phyloP scores from a whole-genome alignment of 1,140 invertebrate genomes.

The Thaumatotibia leucotreta region DNA sequence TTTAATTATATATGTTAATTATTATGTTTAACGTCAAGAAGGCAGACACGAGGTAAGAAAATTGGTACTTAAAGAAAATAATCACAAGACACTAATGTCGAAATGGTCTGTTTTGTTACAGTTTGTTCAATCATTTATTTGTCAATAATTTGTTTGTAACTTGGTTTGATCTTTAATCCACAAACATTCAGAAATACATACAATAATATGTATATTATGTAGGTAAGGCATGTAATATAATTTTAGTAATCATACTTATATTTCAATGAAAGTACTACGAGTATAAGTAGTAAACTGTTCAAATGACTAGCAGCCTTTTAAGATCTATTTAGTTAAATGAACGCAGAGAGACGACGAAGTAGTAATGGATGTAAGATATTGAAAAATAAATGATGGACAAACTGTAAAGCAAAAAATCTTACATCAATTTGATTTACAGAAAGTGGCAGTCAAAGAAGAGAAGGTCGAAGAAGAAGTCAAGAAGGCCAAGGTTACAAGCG shows the following conservation, averaged over 20 bases:
- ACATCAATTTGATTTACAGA: constrained; percentile 44
- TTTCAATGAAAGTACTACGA: too few species aligned
- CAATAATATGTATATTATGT: too few species aligned
- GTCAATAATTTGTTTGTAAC: not conserved
- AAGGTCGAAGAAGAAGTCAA: constrained; percentile 61
- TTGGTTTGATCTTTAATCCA: too few species aligned
- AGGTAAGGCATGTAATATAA: too few species aligned
- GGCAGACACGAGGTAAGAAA: too few species aligned
- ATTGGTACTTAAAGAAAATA: too few species aligned
- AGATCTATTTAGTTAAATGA: not conserved
- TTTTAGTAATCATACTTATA: too few species aligned
- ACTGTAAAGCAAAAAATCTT: not conserved
- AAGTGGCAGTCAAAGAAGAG: constrained; percentile 64
- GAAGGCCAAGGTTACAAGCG: constrained; percentile 58
- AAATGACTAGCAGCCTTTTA: too few species aligned
- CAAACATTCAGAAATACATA: too few species aligned
- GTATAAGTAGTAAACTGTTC: too few species aligned
- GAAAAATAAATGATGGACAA: not conserved
- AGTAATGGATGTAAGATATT: not conserved
- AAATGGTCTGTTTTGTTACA: not conserved
- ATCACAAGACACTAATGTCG: not conserved
- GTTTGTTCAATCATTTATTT: not conserved
- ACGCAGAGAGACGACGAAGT: not conserved
- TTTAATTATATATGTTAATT: not conserved
- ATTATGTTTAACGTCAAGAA: not conserved